Percentiles rank a stretch among this genome's conserved stretches.
These are phyloP conservation scores for Gorsachius magnificus DNA, from an alignment of 2,797 vertebrate species.

Conservation along the genomic window DNA sequence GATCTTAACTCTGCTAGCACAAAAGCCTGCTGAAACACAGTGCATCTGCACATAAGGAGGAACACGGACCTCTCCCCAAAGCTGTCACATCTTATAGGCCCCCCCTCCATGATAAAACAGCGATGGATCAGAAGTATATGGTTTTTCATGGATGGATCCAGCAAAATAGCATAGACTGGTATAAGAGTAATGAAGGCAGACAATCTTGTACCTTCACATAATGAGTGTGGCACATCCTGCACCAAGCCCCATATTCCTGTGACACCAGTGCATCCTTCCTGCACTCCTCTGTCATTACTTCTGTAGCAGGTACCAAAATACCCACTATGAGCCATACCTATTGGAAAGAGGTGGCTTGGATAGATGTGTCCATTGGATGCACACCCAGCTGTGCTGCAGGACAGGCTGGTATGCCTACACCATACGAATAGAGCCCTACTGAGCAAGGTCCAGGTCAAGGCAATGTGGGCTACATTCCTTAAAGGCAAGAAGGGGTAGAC, in stretches of 20 bases:
- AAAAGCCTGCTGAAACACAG: not conserved
- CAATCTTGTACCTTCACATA: not conserved
- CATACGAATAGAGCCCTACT: rapidly evolving
- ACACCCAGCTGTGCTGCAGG: not conserved
- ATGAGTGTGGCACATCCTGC: not conserved
- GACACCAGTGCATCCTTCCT: not conserved
- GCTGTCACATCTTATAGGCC: not conserved
- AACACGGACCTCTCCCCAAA: not conserved
- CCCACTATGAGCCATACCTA: not conserved
- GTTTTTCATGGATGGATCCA: not conserved
- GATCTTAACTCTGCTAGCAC: not conserved
- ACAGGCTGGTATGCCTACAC: not conserved
- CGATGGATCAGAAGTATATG: not conserved
- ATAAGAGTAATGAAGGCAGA: not conserved
- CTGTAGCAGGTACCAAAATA: not conserved
- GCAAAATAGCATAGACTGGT: not conserved
- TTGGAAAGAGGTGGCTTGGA: not conserved
- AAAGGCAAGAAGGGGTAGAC: not conserved
- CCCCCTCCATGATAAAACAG: not conserved
- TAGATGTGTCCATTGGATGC: not conserved
- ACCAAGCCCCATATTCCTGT: not conserved
- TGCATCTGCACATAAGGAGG: not conserved
- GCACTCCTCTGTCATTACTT: not conserved
- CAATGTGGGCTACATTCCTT: rapidly evolving
- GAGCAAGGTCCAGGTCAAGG: not conserved